Base-by-base conservation (phyloP, 2,797 vertebrate species). In the Leptodactylus fallax region DNA sequence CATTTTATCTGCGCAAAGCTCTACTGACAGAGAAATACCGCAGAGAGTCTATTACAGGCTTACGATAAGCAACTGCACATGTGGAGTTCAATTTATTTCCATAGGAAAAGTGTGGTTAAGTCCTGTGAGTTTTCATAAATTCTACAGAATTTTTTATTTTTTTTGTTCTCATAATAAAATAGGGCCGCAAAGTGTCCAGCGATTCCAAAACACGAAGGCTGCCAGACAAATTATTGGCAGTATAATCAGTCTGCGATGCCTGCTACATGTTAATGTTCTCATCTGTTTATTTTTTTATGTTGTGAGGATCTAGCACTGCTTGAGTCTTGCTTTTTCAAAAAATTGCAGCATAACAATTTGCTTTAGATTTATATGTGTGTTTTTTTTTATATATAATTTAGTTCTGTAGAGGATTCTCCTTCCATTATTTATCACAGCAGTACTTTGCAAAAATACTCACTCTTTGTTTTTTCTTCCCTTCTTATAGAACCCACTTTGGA, bases 11-110 rank as follows among this genome's bases (percentile, higher is more conserved):
- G 77, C 69, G 45, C 71, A 79, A 85, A 88, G 87, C 76, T 85
- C 76, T 63, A 49, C 76, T 84, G 76, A 79, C 76, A 51, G 86
- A 87, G 86, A 61, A 79, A 79, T 84, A 61, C 81, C 65, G 17
- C 76, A 71, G 87, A 81, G 86, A 84, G 72, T 88, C 71, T 85
- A 79, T 87, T 83, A 83, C 51, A 78, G 74, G 81, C 60, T 85
- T 79, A 88, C 53, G 51, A 79, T 85, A 85, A 88, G 82, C 53
- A 79, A 83, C 63, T 51, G 77, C 81, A 85, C 82, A 85, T 79
- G 74, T 80, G 76, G 87, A 79, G 87, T 80, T 74, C 80, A 83
- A 83, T 87, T 87, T 85, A 81, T 85, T 88, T 88, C 65, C 83
- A 80, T 72, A 88, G 76, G 56, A 74, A 76, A 81, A 60, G 63